A percentile compares a stretch with the other conserved stretches of the same genome.
These are phyloP conservation scores for Cassiopea andromeda DNA, from an alignment of 30 jellyfish, hydroid and myxozoan species.

Conservation along the genomic window DNA sequence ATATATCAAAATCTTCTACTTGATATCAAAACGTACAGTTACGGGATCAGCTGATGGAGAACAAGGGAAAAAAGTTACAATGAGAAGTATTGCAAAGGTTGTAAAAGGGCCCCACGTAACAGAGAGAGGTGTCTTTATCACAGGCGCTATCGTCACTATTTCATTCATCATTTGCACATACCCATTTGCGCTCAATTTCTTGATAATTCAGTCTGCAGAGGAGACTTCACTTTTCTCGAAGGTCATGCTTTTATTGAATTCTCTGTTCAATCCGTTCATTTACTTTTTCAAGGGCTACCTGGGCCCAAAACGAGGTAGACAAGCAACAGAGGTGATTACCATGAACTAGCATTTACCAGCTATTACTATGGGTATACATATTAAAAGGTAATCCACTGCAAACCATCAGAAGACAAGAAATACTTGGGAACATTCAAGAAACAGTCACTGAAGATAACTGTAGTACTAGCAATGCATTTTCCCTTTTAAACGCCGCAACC, in stretches of 20 bases:
- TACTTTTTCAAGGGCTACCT: slow-evolving; percentile 64
- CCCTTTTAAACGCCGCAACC: too few species aligned
- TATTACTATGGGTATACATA: too few species aligned
- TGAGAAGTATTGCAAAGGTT: not conserved
- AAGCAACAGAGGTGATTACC: too few species aligned
- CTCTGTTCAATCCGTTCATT: slow-evolving; percentile 43
- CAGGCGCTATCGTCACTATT: slow-evolving; percentile 42
- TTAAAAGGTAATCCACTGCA: too few species aligned
- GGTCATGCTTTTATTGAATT: slow-evolving; percentile 27
- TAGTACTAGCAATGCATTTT: too few species aligned
- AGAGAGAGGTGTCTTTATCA: slow-evolving; percentile 33
- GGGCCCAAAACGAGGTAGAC: too few species aligned
- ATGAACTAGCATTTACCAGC: too few species aligned
- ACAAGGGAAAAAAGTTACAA: not conserved
- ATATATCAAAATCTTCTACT: not conserved
- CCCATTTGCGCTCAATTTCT: slow-evolving; percentile 44
- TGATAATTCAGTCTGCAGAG: not conserved
- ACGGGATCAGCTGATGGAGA: not conserved
- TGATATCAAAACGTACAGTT: not conserved
- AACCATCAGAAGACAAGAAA: too few species aligned
- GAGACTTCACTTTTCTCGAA: not conserved
- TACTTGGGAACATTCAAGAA: too few species aligned
- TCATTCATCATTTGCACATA: slow-evolving; percentile 47
- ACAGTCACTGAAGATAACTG: too few species aligned
- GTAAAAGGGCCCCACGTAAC: not conserved